These are phyloP conservation scores for Willowsia nigromaculata DNA, from an alignment of 2,888 invertebrate genomes.

Conservation along the genomic window DNA sequence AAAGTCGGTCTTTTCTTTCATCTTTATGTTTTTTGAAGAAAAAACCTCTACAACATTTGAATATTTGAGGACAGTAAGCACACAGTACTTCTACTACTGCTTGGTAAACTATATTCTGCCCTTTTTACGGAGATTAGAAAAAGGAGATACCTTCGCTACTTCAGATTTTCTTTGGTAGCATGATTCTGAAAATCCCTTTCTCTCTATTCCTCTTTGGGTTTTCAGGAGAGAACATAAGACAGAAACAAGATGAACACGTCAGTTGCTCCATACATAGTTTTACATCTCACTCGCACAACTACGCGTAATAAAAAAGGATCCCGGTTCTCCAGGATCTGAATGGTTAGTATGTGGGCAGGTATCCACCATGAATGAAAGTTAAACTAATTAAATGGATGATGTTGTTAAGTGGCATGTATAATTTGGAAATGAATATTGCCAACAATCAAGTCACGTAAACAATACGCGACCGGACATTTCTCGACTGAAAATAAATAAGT, in stretches of 20 bases:
- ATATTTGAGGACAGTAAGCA: conserved; percentile 35
- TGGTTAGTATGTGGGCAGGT: too few relatives aligned
- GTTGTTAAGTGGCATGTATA: too few relatives aligned
- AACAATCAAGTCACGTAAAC: too few relatives aligned
- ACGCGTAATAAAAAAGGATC: too few relatives aligned
- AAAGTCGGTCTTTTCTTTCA: conserved; percentile 67
- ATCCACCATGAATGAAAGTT: too few relatives aligned
- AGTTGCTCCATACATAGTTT: neutral
- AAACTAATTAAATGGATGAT: too few relatives aligned
- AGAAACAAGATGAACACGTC: conserved; percentile 24
- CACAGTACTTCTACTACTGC: neutral
- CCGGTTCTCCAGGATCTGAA: too few relatives aligned
- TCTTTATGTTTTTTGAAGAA: conserved; percentile 57
- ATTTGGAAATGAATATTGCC: too few relatives aligned
- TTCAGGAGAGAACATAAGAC: neutral
- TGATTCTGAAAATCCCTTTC: conserved; percentile 55
- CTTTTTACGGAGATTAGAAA: conserved; percentile 60
- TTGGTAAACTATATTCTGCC: conserved; percentile 12
- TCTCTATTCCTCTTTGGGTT: neutral
- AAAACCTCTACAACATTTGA: conserved; percentile 62
- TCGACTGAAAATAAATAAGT: too few relatives aligned
- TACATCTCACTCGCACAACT: neutral
- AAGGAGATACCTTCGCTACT: conserved; percentile 47
- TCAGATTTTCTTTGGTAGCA: conserved; percentile 43
- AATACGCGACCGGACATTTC: too few relatives aligned